These are phyloP conservation scores for Xerus rutilus DNA, from an alignment of 2,797 vertebrate species.

Conservation along the genomic window DNA sequence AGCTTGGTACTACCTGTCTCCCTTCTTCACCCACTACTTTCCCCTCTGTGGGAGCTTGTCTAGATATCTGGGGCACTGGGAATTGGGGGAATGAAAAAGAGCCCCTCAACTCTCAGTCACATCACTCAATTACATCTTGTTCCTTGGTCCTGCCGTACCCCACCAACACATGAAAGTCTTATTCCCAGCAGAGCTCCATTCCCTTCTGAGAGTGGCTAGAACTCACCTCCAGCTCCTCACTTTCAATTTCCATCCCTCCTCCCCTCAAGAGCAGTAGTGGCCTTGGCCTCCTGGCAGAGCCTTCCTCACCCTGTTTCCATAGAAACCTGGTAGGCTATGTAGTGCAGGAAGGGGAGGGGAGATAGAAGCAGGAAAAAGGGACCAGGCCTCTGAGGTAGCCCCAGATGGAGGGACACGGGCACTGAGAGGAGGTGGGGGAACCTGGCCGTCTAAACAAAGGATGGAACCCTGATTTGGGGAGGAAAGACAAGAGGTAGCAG, in stretches of 20 bases:
- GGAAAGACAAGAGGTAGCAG: neutral
- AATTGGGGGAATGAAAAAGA: neutral
- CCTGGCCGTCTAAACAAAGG: neutral
- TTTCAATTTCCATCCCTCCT: conserved; percentile 46
- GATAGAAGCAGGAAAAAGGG: conserved; percentile 57
- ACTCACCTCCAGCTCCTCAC: conserved; percentile 59
- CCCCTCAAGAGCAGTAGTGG: conserved; percentile 67
- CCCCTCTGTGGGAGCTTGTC: neutral
- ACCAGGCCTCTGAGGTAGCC: conserved; percentile 57
- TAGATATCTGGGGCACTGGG: neutral
- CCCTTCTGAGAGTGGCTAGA: neutral
- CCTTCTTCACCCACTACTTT: neutral
- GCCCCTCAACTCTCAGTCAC: neutral
- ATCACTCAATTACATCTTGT: neutral
- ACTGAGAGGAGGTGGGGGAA: neutral
- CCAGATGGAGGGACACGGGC: conserved; percentile 27
- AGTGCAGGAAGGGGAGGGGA: conserved; percentile 63
- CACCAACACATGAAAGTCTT: neutral
- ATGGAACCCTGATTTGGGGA: neutral
- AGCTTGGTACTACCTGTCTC: neutral
- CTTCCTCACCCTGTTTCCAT: conserved; percentile 81
- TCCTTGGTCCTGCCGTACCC: neutral
- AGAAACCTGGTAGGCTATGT: conserved; percentile 80
- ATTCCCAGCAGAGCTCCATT: neutral
- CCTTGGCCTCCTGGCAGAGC: conserved; percentile 82